Conservation (phyloP, 1,140 invertebrate species). For the Cyphomyrmex costatus region DNA sequence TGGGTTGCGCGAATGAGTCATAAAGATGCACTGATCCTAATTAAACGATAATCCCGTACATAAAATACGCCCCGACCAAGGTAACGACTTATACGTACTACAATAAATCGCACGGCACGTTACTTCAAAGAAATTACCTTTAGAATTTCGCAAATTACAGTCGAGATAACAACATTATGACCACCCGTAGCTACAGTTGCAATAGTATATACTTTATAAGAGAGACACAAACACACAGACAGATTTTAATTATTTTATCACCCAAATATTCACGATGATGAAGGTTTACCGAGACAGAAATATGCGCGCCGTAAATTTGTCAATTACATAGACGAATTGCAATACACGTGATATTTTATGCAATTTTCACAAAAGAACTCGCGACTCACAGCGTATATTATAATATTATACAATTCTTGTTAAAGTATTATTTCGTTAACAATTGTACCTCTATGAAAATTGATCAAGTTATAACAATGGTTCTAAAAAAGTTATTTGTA, state of each 20-base stretch:
- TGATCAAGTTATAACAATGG: constrained; percentile 25
- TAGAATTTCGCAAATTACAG: constrained; percentile 58
- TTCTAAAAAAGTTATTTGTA: not conserved
- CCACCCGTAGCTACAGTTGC: constrained; percentile 12
- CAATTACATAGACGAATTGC: constrained; percentile 8
- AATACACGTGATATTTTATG: constrained; percentile 12
- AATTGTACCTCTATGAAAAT: not conserved
- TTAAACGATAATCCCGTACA: constrained; percentile 54
- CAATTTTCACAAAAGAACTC: constrained; percentile 11
- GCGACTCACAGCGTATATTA: not conserved
- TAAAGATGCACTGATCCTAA: constrained; percentile 51
- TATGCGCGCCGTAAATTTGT: not conserved
- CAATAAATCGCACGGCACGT: constrained; percentile 39
- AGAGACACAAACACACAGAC: not conserved
- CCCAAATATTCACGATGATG: constrained; percentile 10
- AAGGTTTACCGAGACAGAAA: not conserved
- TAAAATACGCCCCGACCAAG: constrained; percentile 42
- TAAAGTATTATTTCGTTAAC: constrained; percentile 25
- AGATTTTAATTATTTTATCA: constrained; percentile 57
- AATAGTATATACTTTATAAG: not conserved
- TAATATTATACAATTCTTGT: not conserved
- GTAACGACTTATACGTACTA: constrained; percentile 42
- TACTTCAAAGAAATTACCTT: constrained; percentile 53
- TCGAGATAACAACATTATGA: constrained; percentile 48
- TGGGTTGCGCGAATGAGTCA: constrained; percentile 30